Evolutionary conservation across 1,140 invertebrate species (phyloP).

Genomic region (Drosophila tani): DNA sequence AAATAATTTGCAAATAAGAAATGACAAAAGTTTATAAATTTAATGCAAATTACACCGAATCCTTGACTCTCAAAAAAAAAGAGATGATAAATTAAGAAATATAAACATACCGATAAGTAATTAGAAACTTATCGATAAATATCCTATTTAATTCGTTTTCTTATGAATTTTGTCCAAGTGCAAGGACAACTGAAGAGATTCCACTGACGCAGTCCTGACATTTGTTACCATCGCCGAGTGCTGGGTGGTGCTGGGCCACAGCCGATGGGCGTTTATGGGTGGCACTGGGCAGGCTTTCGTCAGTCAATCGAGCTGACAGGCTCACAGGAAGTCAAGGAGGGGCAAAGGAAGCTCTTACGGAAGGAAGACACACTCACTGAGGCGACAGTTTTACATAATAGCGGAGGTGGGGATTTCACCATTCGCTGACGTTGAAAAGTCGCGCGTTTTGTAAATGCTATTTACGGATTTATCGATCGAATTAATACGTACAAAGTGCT

Average conservation of each 20-base stretch:
- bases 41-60: no score
- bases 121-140: not conserved
- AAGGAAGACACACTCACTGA: constrained; percentile 49
- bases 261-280: constrained; percentile 8
- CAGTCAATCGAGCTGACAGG: constrained; percentile 45
- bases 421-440: constrained; percentile 64
- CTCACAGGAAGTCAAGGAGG: constrained; percentile 38
- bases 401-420: constrained; percentile 11
- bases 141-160: not conserved
- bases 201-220: constrained; percentile 55
- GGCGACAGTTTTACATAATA: constrained; percentile 37
- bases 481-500: constrained; percentile 41
- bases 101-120: no score
- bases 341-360: constrained; percentile 38
- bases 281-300: constrained; percentile 32
- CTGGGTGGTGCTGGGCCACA: not conserved
- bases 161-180: constrained; percentile 1
- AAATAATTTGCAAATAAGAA: no score
- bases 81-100: not conserved
- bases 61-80: not conserved
- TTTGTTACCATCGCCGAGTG: constrained; percentile 49
- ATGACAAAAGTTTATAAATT: no score
- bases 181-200: constrained; percentile 23
- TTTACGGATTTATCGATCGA: constrained; percentile 77
- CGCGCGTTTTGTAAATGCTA: constrained; percentile 66